Conservation (phyloP, 2,888 invertebrate species). For the Xestia xanthographa region DNA sequence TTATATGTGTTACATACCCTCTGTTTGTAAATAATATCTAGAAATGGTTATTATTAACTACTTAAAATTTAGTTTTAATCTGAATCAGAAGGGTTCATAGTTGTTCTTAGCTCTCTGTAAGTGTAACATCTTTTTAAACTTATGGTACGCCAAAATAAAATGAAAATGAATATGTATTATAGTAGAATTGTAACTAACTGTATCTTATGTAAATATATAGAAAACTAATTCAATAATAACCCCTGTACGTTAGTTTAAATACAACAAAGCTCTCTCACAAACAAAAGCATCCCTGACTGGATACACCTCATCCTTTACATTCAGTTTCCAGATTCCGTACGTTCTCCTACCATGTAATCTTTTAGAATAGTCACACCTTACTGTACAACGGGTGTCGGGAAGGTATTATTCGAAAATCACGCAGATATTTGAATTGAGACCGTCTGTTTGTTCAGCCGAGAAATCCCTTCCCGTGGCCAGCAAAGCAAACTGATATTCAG, state of each 20-base stretch:
- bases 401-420: constrained; percentile 73
- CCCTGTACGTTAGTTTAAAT: background rate
- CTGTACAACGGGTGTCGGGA: constrained; percentile 43
- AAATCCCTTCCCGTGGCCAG: constrained; percentile 76
- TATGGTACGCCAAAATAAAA: no score
- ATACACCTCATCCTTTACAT: constrained; percentile 4
- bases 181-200: background rate
- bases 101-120: no score
- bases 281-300: constrained; percentile 17
- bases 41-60: no score
- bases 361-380: constrained; percentile 39
- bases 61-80: no score
- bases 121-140: no score
- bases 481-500: constrained; percentile 78
- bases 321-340: background rate
- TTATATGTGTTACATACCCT: no score
- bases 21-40: no score
- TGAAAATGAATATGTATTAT: no score
- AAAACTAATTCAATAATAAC: background rate
- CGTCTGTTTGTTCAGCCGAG: constrained; percentile 79
- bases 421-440: constrained; percentile 65
- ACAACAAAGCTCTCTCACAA: background rate
- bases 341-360: constrained; percentile 40
- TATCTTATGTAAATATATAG: background rate
- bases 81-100: no score